A percentile compares a stretch with the other conserved stretches of the same genome.
Evolutionary conservation across 1,140 invertebrate genomes (phyloP).

Genomic region (Meteorus sp.): DNA sequence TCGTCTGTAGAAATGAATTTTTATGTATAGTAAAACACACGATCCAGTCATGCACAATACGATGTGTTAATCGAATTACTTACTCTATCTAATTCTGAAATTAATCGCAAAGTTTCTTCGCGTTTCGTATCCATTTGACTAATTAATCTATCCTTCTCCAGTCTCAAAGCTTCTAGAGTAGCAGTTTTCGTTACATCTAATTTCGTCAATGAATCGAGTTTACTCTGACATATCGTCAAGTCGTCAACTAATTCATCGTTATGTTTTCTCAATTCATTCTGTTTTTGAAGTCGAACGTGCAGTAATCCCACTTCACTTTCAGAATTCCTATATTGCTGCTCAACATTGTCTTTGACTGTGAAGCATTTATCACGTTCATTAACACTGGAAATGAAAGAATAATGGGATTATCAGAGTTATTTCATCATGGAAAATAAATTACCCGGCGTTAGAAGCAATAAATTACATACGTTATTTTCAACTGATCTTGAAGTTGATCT

Average conservation of each 20-base stretch:
- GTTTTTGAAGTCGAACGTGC: slow-evolving; percentile 44
- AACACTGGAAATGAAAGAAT: slow-evolving; percentile 39
- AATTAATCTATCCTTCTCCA: slow-evolving; percentile 49
- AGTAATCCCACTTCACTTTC: slow-evolving; percentile 42
- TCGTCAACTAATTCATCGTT: slow-evolving; percentile 43
- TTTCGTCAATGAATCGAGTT: slow-evolving; percentile 53
- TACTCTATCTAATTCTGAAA: slow-evolving; percentile 47
- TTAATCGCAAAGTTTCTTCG: slow-evolving; percentile 48
- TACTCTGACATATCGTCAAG: slow-evolving; percentile 45
- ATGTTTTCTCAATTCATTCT: slow-evolving; percentile 39
- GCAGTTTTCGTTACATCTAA: slow-evolving; percentile 48
- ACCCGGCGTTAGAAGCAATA: not conserved
- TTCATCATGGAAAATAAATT: not conserved
- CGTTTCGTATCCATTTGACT: slow-evolving; percentile 41
- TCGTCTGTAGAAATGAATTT: slow-evolving; percentile 38
- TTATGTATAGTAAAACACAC: not conserved
- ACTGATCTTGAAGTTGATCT: slow-evolving; percentile 55
- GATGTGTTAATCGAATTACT: not conserved
- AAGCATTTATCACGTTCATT: slow-evolving; percentile 55
- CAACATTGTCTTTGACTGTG: slow-evolving; percentile 37
- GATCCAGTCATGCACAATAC: not conserved
- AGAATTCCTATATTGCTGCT: slow-evolving; percentile 41
- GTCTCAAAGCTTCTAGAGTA: slow-evolving; percentile 48
- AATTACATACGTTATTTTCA: slow-evolving; percentile 54
- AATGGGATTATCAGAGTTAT: slow-evolving; percentile 2